Conservation (phyloP, 2,888 invertebrate species). For the Habrosyne pyritoides region DNA sequence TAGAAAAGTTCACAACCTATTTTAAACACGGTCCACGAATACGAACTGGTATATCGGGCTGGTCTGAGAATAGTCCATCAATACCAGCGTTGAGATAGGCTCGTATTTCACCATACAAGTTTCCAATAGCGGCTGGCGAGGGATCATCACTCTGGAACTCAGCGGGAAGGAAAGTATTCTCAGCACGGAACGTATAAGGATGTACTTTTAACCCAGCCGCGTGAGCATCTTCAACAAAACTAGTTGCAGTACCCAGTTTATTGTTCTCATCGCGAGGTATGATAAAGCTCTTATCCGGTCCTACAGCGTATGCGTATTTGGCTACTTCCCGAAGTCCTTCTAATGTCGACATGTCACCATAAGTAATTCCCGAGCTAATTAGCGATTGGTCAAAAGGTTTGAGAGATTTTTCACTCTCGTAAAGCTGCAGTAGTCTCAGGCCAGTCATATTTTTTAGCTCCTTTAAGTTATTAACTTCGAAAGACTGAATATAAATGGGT, state of each 20-base stretch:
- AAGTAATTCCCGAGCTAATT: constrained; percentile 56
- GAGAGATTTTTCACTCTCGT: constrained; percentile 38
- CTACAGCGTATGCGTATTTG: constrained; percentile 68
- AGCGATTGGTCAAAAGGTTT: constrained; percentile 62
- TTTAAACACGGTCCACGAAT: constrained; percentile 38
- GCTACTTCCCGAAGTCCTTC: constrained; percentile 65
- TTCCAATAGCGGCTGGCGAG: constrained; percentile 47
- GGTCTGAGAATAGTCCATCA: constrained; percentile 72
- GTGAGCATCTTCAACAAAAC: constrained; percentile 66
- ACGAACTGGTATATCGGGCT: constrained; percentile 62
- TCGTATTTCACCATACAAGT: constrained; percentile 59
- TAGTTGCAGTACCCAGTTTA: constrained; percentile 54
- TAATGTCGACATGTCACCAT: constrained; percentile 64
- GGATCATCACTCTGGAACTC: constrained; percentile 52
- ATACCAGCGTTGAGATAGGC: constrained; percentile 66
- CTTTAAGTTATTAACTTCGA: constrained; percentile 70
- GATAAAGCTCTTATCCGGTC: constrained; percentile 70
- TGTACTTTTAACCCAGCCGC: constrained; percentile 65
- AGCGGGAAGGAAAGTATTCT: constrained; percentile 64
- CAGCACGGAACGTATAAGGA: constrained; percentile 74
- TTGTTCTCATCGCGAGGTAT: constrained; percentile 63
- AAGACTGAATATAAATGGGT: constrained; percentile 73
- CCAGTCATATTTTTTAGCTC: constrained; percentile 61
- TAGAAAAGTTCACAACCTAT: constrained; percentile 13
- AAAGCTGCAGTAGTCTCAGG: constrained; percentile 64